phyloP scores from a whole-genome alignment of 2,888 invertebrate genomes.

The Folsomia candida region DNA sequence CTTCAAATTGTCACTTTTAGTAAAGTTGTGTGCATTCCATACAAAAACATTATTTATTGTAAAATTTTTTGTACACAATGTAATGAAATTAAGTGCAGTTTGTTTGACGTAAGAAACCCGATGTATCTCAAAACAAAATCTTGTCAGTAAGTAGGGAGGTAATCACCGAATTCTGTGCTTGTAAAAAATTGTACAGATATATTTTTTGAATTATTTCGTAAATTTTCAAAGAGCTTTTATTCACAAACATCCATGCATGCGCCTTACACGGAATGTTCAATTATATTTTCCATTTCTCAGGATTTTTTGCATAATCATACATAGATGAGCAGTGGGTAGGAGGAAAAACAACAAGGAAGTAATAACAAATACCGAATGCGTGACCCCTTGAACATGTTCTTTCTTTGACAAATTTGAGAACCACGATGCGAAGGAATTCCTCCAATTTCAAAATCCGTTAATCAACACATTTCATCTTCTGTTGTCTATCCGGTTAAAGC shows the following conservation, averaged over 20 bases:
- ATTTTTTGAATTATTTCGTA: no score
- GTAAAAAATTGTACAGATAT: no score
- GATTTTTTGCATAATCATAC: background rate
- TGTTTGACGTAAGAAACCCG: no score
- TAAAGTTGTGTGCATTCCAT: background rate
- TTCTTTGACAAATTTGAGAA: conserved; percentile 42
- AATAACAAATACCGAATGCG: background rate
- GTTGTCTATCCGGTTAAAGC: background rate
- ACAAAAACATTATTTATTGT: background rate
- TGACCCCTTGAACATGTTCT: conserved; percentile 1
- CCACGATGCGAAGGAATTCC: conserved; percentile 38
- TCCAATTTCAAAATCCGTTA: conserved; percentile 34
- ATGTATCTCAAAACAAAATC: no score
- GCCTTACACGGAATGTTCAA: no score
- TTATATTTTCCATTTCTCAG: conserved; percentile 5
- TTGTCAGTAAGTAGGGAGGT: no score
- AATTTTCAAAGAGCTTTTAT: no score
- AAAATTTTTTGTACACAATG: background rate
- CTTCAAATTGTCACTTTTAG: background rate
- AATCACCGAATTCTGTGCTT: no score
- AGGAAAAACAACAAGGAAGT: background rate
- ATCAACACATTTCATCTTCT: conserved; percentile 24
- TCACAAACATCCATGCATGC: conserved; percentile 1
- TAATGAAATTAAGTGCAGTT: no score
- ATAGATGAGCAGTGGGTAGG: conserved; percentile 11